phyloP scores from a whole-genome alignment of 2,113 vertebrate genomes.

The Equus przewalskii region DNA sequence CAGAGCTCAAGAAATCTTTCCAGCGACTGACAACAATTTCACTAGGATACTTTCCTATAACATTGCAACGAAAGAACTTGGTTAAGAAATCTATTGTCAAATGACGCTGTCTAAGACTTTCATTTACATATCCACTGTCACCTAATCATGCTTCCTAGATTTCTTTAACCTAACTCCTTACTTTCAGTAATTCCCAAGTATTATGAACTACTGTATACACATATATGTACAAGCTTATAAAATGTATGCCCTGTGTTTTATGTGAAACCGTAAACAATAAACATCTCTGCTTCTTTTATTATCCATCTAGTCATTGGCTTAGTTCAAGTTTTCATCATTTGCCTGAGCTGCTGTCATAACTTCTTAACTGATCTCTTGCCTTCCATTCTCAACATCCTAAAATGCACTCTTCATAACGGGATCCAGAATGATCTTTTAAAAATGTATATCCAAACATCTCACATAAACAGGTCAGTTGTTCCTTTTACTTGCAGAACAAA shows the following conservation, averaged over 20 bases:
- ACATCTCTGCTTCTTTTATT: constrained; percentile 11
- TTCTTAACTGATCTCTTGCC: background rate
- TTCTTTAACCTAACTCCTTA: background rate
- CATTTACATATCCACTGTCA: background rate
- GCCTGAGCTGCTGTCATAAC: background rate
- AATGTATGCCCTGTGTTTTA: constrained; percentile 5
- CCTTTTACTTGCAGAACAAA: background rate
- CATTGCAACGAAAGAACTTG: background rate
- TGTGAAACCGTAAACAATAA: constrained; percentile 20
- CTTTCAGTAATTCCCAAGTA: background rate
- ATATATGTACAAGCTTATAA: background rate
- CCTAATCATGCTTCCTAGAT: background rate
- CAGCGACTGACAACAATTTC: background rate
- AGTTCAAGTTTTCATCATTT: constrained; percentile 26
- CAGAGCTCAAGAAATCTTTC: background rate
- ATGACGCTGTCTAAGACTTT: background rate
- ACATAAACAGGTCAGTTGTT: background rate
- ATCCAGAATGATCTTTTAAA: background rate
- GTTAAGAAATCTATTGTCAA: background rate
- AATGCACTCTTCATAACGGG: background rate
- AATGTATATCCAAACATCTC: background rate
- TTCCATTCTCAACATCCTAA: background rate
- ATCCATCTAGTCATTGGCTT: background rate
- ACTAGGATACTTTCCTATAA: background rate
- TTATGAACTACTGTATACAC: background rate